phyloP scores from a whole-genome alignment of 2,888 invertebrate genomes.

The Lasioglossum pauxillum region DNA sequence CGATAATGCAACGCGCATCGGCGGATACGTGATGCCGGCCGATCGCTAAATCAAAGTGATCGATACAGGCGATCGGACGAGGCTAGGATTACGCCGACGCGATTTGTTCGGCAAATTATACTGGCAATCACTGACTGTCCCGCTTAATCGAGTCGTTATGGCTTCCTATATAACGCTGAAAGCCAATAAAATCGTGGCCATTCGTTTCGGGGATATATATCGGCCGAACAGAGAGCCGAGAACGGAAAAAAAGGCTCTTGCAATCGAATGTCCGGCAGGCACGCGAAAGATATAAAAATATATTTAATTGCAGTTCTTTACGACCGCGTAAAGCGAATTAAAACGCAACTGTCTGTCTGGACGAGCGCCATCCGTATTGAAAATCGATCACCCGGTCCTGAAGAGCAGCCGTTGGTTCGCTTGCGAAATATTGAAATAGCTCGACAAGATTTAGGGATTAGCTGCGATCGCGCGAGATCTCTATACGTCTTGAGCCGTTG shows the following conservation, averaged over 20 bases:
- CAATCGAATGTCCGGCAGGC: slow-evolving; percentile 60
- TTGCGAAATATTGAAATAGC: slow-evolving; percentile 13
- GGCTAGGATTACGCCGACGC: slow-evolving; percentile 70
- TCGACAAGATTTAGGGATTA: slow-evolving; percentile 34
- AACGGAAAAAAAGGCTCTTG: slow-evolving; percentile 27
- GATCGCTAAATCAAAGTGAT: slow-evolving; percentile 72
- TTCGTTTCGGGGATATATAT: slow-evolving; percentile 59
- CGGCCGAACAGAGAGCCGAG: background rate
- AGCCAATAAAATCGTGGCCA: slow-evolving; percentile 70
- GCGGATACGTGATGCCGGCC: slow-evolving; percentile 30
- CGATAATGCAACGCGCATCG: slow-evolving; percentile 59
- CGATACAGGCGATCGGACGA: slow-evolving; percentile 65
- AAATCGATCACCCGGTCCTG: slow-evolving; percentile 29
- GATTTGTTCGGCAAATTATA: slow-evolving; percentile 75
- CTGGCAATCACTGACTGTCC: slow-evolving; percentile 73
- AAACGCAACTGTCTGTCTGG: slow-evolving; percentile 26
- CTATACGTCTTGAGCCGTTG: slow-evolving; percentile 40
- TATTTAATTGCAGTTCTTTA: slow-evolving; percentile 61
- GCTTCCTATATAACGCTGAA: slow-evolving; percentile 71
- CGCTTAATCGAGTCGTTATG: slow-evolving; percentile 75
- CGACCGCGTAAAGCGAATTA: slow-evolving; percentile 27
- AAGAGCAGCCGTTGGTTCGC: background rate
- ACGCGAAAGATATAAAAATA: slow-evolving; percentile 60
- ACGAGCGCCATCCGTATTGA: background rate
- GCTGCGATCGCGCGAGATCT: slow-evolving; percentile 31